Base-by-base conservation (phyloP, 2,888 invertebrate genomes). In the Octonoba sinensis region DNA sequence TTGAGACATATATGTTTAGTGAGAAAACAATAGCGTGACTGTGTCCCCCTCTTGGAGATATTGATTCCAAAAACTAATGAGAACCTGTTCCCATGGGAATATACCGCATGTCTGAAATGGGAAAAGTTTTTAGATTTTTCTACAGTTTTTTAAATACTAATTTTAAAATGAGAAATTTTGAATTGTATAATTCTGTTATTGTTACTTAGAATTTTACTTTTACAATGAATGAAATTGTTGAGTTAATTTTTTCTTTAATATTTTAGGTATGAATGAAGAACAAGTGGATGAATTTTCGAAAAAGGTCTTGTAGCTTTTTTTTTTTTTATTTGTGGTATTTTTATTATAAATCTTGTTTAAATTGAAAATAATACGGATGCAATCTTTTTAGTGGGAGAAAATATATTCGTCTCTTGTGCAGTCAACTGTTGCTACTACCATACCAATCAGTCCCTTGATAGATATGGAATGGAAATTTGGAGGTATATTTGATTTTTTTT, bases 401-500 rank as follows among this genome's bases (percentile, higher is more conserved):
- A 74, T 79, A 16, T 57, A 64, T 66, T 75, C 83, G 2, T 69
- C 65, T 44, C 51, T 83, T 15, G 60, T 71, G 3, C 74, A 71
- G 27, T 44, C 75, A 15, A 65, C 71, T 51, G 24, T 69, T 44
- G 69, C 56, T 44, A 71, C 72, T n/a, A 66, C 64, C 3, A 75
- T 83, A 22, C 65, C 65, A 27, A 82, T 84, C 12, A 84, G 82
- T 64, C 84, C 71, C n/a, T 76, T 84, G 46, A 46, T 84, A 22
- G 84, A 84, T 47, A 84, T 84, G 79, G 84, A 84, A 60, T 84
- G 84, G 84, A 84, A 84, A 70, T 84, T 84, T 75, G 84, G 84
- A 66, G 84, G 82, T 83, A 76, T 59, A 24, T 56, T 11, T 46
- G 3, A n/a, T 57, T n/a, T 56, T 16, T 15, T 51, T 54, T 6